phyloP scores from a whole-genome alignment of 2,888 invertebrate species.

The Tupiocoris notatus region DNA sequence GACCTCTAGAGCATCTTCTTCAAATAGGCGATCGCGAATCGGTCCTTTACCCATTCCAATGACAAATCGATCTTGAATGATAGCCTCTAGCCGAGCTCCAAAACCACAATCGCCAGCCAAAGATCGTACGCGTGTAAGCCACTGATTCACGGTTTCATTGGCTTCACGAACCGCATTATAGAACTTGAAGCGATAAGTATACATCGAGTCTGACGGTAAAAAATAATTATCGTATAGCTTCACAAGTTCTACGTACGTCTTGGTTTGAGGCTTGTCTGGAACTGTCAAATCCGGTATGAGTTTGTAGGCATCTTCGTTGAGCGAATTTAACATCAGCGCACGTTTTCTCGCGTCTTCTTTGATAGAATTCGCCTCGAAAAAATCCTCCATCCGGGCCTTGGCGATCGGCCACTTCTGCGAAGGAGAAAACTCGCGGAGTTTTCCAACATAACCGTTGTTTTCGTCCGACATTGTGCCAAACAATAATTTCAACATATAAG shows the following conservation, averaged over 20 bases:
- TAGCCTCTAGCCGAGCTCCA: neutral
- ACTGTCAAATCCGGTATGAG: neutral
- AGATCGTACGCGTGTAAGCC: neutral
- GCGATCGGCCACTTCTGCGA: neutral
- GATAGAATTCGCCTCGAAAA: neutral
- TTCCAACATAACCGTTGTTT: neutral
- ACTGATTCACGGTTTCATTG: too few species aligned
- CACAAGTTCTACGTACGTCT: neutral
- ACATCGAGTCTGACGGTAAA: neutral
- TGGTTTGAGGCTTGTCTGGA: too few species aligned
- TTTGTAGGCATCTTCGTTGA: neutral
- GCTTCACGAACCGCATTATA: too few species aligned
- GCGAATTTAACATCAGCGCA: neutral
- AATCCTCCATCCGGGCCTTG: neutral
- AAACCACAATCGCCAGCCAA: constrained; percentile 17
- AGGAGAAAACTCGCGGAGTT: neutral
- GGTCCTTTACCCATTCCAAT: constrained; percentile 8
- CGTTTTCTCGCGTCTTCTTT: neutral
- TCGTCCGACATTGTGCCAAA: neutral
- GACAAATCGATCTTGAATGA: constrained; percentile 1
- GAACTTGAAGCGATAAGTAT: too few species aligned
- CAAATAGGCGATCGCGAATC: constrained; percentile 5
- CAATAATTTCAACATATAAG: neutral
- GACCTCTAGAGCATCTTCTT: neutral
- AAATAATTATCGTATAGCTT: neutral